Evolutionary conservation across 1,140 invertebrate genomes (phyloP).

Genomic region (Zaprionus capensis): DNA sequence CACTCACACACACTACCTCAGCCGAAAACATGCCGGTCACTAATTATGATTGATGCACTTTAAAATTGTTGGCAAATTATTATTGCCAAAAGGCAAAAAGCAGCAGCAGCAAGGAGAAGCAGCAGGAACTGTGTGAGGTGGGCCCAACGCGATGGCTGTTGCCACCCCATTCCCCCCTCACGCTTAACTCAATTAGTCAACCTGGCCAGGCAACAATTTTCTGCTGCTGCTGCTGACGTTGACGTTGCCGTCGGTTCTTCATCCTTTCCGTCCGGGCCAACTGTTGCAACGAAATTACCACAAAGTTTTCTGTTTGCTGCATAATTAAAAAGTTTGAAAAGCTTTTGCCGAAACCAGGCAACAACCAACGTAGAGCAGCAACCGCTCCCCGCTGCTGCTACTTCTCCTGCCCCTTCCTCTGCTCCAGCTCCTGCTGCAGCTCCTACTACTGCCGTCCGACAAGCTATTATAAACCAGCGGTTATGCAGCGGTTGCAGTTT

Average conservation of each 20-base stretch:
- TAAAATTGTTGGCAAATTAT: constrained; percentile 81
- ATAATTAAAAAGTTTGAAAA: constrained; percentile 83
- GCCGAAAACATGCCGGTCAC: constrained; percentile 60
- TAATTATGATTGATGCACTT: constrained; percentile 82
- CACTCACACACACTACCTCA: constrained; percentile 19
- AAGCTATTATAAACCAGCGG: constrained; percentile 79
- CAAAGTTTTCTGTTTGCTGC: constrained; percentile 82
- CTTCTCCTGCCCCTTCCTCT: neutral
- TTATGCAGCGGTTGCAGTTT: constrained; percentile 79
- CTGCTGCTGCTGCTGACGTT: constrained; percentile 42
- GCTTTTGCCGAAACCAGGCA: constrained; percentile 80
- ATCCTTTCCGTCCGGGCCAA: constrained; percentile 62
- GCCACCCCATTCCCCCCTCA: constrained; percentile 3
- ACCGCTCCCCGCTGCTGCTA: neutral
- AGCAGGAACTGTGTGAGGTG: neutral
- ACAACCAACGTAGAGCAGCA: constrained; percentile 44
- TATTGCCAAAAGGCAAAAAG: constrained; percentile 64
- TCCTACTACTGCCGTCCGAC: constrained; percentile 41
- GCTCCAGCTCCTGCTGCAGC: constrained; percentile 1
- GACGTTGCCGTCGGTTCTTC: constrained; percentile 53
- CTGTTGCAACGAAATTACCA: constrained; percentile 81
- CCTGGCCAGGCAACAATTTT: constrained; percentile 55
- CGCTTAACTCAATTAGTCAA: constrained; percentile 79
- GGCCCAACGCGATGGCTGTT: constrained; percentile 24
- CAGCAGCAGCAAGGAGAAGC: neutral